Base-by-base conservation (phyloP, 2,113 vertebrate genomes). In the Dipodomys stephensi region DNA sequence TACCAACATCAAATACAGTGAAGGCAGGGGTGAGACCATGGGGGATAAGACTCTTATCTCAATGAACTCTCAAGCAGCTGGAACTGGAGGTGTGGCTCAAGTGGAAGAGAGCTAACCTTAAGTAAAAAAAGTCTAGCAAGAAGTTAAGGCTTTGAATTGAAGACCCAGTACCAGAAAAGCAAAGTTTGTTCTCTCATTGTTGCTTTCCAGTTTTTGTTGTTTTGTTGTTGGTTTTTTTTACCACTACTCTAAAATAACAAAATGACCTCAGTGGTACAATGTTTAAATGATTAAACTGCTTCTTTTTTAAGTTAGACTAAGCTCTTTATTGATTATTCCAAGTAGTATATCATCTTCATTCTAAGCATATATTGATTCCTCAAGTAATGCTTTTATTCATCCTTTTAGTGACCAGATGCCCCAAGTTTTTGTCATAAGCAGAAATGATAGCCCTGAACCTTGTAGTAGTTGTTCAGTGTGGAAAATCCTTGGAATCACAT, bases 401-500 rank as follows among this genome's bases (percentile, higher is more conserved):
- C 78, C 72, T 57, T 25, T 32, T 10, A 11, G 5, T 32, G 16
- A 46, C 65, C 49, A 71, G 82, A 23, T 67, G 67, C 4, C 72
- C 25, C 0, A 2, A 44, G 19, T 88, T 71, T n/a, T 35, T 28
- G 8, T 11, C 46, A 16, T 53, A 23, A n/a, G 20, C 25, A 30
- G 62, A 77, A 78, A 8, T 32, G 11, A 84, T n/a, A 27, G 19
- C 23, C 62, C 35, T 30, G 12, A 30, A 57, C 7, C 16, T 23
- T n/a, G 6, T 71, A 83, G 64, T 83, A 44, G 30, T 8, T 68
- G 19, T 77, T 93, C 20, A 80, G 3, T 83, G 44, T 30, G 74
- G 13, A 89, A 83, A 89, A 57, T 23, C 30, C 30, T 88, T 92
- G 69, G n/a, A 64, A 71, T 49, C 32, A 91, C 73, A 22, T 89